Percentiles rank a stretch among this genome's conserved stretches.
Evolutionary conservation across 2,888 invertebrate genomes (phyloP).

Genomic region (Seladonia tumulorum): DNA sequence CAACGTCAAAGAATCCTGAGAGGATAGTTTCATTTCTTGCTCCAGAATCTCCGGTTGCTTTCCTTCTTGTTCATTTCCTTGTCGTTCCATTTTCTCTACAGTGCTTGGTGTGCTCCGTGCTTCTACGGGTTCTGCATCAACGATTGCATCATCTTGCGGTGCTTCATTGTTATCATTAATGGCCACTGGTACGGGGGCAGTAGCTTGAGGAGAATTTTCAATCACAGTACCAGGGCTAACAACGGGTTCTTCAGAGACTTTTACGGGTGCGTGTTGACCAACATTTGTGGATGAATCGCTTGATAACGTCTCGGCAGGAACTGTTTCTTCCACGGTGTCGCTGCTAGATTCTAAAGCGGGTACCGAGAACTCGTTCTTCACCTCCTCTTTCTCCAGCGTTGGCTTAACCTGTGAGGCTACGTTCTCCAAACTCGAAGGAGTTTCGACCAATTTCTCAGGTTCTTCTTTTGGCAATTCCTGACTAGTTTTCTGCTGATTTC

Average conservation of each 20-base stretch:
- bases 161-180: constrained; percentile 50
- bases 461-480: constrained; percentile 39
- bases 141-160: not conserved
- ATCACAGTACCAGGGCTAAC: constrained; percentile 43
- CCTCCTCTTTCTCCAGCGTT: constrained; percentile 73
- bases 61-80: constrained; percentile 46
- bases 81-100: constrained; percentile 52
- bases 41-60: constrained; percentile 66
- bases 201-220: constrained; percentile 63
- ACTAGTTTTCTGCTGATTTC: constrained; percentile 31
- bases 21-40: constrained; percentile 74
- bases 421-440: constrained; percentile 49
- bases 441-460: constrained; percentile 32
- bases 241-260: constrained; percentile 66
- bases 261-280: constrained; percentile 56
- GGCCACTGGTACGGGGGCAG: constrained; percentile 29
- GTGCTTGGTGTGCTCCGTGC: constrained; percentile 28
- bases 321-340: constrained; percentile 69
- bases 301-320: constrained; percentile 69
- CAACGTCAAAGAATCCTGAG: constrained; percentile 79
- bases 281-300: constrained; percentile 62
- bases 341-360: constrained; percentile 75
- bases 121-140: constrained; percentile 49
- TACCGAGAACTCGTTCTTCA: constrained; percentile 69
- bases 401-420: constrained; percentile 77